phyloP scores from a whole-genome alignment of 2,113 vertebrate genomes.

The Chamaetylas fuelleborni region DNA sequence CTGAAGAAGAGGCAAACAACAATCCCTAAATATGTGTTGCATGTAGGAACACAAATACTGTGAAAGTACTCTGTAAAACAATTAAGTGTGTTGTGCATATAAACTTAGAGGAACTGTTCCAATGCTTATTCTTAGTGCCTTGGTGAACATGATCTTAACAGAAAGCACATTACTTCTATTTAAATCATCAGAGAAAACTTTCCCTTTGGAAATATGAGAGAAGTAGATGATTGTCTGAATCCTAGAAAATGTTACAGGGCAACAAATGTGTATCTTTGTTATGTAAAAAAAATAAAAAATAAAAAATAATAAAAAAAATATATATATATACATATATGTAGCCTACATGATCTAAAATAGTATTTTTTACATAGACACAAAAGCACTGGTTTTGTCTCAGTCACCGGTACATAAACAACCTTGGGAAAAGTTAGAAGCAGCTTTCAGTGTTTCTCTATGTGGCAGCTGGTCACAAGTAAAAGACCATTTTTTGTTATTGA shows the following conservation, averaged over 20 bases:
- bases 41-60: not conserved
- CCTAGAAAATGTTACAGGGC: not conserved
- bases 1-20: not conserved
- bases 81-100: not conserved
- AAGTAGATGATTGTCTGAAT: not conserved
- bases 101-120: not conserved
- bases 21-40: not conserved
- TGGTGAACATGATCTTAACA: not conserved
- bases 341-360: not conserved
- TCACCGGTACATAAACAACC: not conserved
- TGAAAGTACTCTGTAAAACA: not conserved
- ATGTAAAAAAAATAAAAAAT: not conserved
- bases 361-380: not conserved
- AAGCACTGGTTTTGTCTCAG: not conserved
- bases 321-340: not conserved
- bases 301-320: too few species aligned
- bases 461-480: not conserved
- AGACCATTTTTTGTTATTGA: not conserved
- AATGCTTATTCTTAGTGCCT: not conserved
- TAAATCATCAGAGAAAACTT: not conserved
- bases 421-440: not conserved
- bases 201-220: not conserved
- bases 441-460: not conserved
- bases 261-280: not conserved
- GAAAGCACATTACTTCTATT: not conserved